phyloP scores from a whole-genome alignment of 2,797 vertebrate species.

The Gallinago solitaria region DNA sequence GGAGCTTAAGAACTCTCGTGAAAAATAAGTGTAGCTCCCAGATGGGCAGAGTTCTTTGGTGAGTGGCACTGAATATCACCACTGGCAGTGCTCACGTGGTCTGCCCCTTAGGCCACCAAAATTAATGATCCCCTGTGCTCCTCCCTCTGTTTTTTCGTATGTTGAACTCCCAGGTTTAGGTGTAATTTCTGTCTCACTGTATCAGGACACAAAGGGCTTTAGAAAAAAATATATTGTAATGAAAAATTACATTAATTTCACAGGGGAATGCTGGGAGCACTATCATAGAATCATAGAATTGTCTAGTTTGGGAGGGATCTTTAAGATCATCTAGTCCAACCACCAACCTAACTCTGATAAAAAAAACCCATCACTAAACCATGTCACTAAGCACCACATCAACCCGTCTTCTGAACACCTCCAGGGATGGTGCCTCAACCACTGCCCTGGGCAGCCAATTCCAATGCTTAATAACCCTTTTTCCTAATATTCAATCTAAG shows the following conservation, averaged over 20 bases:
- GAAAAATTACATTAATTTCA: neutral
- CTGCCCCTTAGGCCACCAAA: neutral
- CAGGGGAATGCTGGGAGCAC: neutral
- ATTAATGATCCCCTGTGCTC: neutral
- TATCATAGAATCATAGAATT: neutral
- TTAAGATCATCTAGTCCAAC: too few species aligned
- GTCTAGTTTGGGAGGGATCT: too few species aligned
- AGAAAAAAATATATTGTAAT: neutral
- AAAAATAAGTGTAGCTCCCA: neutral
- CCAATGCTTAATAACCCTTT: too few species aligned
- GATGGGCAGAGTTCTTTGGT: neutral
- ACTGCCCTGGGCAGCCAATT: too few species aligned
- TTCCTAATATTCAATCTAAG: too few species aligned
- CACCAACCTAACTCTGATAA: too few species aligned
- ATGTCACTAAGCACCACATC: too few species aligned
- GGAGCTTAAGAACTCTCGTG: neutral
- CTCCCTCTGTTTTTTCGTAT: neutral
- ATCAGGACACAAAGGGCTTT: neutral
- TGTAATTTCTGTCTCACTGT: neutral
- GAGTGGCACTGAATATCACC: neutral
- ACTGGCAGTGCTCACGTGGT: fast-evolving
- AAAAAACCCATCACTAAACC: too few species aligned
- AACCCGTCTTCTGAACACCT: too few species aligned
- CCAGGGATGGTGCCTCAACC: too few species aligned
- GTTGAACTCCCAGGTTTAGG: neutral